Base-by-base conservation (phyloP, 1,140 invertebrate species). In the Battus philenor region DNA sequence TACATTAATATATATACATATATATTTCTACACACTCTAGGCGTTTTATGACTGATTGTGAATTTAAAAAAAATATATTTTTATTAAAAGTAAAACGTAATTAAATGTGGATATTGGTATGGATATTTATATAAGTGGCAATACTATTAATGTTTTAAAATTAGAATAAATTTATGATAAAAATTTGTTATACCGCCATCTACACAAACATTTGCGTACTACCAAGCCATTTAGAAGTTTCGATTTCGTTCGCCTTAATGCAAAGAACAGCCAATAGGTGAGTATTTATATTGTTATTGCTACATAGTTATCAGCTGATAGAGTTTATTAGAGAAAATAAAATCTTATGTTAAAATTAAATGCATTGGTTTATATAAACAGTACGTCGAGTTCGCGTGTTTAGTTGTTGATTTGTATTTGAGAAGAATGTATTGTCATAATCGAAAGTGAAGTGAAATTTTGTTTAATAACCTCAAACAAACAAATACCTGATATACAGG, bases 231-330 rank as follows among this genome's bases (percentile, higher is more conserved):
- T 20, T 20, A n/a, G 2, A 20, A 20, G 2, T 3, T 6, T 20
- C 18, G 17, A 6, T 17, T n/a, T 20, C 5, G 11, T 7, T 32
- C 15, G 17, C 10, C 5, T 6, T 34, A 9, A 11, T 34, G 9
- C 32, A 20, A 20, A 9, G 10, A 10, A 4, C 17, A 20, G 15
- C 32, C 32, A 16, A 17, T 27, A 41, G 38, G 9, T 41, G 24
- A 17, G 29, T n/a, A 41, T 17, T 22, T 16, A 2, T 30, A 20
- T 30, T 41, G 17, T 41, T 39, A 24, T 41, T 41, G 24, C 29
- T 16, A 16, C 24, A 41, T 27, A 41, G 38, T 41, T 41, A 27
- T 41, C 38, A 41, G 38, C 38, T 41, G 38, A 41, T 41, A 41
- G 2, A 15, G 24, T 16, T 41, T 39, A 38, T n/a, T 39, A 26